A percentile compares a stretch with the other conserved stretches of the same genome.
These are phyloP conservation scores for Pentamera pediparva DNA, from an alignment of 53 echinoderm and acorn worm genomes.

Conservation along the genomic window DNA sequence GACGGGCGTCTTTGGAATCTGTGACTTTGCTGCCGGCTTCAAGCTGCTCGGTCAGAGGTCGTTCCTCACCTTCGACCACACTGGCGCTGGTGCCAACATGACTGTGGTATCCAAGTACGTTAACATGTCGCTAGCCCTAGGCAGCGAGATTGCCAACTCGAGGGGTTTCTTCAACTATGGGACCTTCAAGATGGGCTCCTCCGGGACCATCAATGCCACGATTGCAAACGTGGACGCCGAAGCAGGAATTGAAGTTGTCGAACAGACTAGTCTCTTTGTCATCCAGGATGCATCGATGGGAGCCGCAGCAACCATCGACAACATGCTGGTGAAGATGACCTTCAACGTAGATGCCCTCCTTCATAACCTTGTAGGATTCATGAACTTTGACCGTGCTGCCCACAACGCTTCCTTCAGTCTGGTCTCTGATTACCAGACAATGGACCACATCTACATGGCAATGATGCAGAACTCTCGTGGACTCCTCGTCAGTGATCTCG, in stretches of 20 bases:
- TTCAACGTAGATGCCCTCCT: slow-evolving; percentile 49
- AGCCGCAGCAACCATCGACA: slow-evolving; percentile 26
- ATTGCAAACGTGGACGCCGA: slow-evolving; percentile 45
- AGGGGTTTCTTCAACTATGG: slow-evolving; percentile 38
- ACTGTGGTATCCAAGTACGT: slow-evolving; percentile 28
- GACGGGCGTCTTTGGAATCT: neutral
- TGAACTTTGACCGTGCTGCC: neutral
- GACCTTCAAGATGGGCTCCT: slow-evolving; percentile 13
- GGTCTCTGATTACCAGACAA: neutral
- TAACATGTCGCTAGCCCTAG: slow-evolving; percentile 42
- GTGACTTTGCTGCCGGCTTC: neutral
- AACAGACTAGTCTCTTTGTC: slow-evolving; percentile 17
- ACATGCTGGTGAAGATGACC: slow-evolving; percentile 45
- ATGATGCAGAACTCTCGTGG: slow-evolving; percentile 6
- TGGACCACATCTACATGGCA: neutral
- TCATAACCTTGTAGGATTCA: neutral
- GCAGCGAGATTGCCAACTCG: slow-evolving; percentile 45
- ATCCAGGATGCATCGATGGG: neutral
- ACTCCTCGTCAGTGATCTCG: neutral
- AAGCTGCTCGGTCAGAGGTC: slow-evolving; percentile 27
- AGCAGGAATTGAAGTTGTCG: slow-evolving; percentile 40
- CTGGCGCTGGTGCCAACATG: slow-evolving; percentile 22
- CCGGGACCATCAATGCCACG: slow-evolving; percentile 49
- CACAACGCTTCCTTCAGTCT: slow-evolving; percentile 4
- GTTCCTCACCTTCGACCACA: slow-evolving; percentile 31